phyloP scores from a whole-genome alignment of 2,797 vertebrate genomes.

The Anniella stebbinsi region DNA sequence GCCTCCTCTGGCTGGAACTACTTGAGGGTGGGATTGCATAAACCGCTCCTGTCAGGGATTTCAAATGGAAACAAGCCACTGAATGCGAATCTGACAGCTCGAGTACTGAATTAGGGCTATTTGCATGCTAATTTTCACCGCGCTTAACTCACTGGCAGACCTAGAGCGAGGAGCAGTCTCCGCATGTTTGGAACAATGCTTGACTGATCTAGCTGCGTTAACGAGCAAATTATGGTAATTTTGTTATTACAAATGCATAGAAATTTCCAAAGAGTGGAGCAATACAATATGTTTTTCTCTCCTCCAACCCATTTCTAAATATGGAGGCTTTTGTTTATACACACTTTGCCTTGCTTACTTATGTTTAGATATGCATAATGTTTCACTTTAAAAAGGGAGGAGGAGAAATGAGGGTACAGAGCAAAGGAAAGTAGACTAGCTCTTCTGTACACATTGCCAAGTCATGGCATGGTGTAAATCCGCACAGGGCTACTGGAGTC shows the following conservation, averaged over 20 bases:
- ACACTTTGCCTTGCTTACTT: constrained; percentile 73
- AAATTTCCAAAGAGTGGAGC: constrained; percentile 85
- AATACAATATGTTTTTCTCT: constrained; percentile 80
- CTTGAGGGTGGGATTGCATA: constrained; percentile 78
- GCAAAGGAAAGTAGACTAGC: neutral
- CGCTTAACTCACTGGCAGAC: constrained; percentile 83
- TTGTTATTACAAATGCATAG: constrained; percentile 90
- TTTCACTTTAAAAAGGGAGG: constrained; percentile 30
- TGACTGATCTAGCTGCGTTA: constrained; percentile 87
- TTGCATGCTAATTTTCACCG: constrained; percentile 87
- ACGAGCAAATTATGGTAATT: constrained; percentile 90
- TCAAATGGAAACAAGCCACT: constrained; percentile 79
- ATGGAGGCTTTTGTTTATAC: constrained; percentile 78
- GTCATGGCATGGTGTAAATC: neutral
- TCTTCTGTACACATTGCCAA: rapidly evolving
- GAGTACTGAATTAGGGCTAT: constrained; percentile 84
- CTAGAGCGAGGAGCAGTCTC: constrained; percentile 75
- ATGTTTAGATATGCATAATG: constrained; percentile 55
- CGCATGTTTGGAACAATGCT: constrained; percentile 84
- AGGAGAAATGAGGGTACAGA: neutral
- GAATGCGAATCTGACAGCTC: constrained; percentile 83
- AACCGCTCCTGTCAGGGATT: constrained; percentile 83
- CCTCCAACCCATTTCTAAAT: constrained; percentile 77
- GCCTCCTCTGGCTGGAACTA: constrained; percentile 79
- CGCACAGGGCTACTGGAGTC: rapidly evolving